These are phyloP conservation scores for Diarsia rubi DNA, from an alignment of 2,888 invertebrate genomes.

Conservation along the genomic window DNA sequence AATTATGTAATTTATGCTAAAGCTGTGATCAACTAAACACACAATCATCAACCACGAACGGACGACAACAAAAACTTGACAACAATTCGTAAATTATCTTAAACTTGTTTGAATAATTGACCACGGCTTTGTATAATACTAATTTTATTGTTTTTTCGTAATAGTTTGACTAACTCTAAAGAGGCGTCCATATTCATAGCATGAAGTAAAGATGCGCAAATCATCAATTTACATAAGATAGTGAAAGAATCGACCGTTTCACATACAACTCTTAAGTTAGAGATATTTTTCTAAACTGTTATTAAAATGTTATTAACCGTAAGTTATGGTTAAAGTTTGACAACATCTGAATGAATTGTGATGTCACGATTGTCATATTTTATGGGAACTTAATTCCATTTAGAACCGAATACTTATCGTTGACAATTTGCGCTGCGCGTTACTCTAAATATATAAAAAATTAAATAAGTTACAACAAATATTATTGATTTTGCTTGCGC, in stretches of 20 bases:
- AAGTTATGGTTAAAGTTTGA: slow-evolving; percentile 80
- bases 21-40: slow-evolving; percentile 87
- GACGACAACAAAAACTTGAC: slow-evolving; percentile 61
- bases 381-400: slow-evolving; percentile 90
- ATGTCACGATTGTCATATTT: slow-evolving; percentile 75
- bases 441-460: slow-evolving; percentile 69
- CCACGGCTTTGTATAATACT: slow-evolving; percentile 87
- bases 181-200: slow-evolving; percentile 89
- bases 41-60: slow-evolving; percentile 64
- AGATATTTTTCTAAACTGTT: slow-evolving; percentile 82
- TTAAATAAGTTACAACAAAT: slow-evolving; percentile 67
- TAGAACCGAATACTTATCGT: slow-evolving; percentile 79
- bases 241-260: slow-evolving; percentile 82
- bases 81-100: slow-evolving; percentile 65
- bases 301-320: slow-evolving; percentile 79
- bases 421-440: slow-evolving; percentile 75
- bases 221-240: slow-evolving; percentile 87
- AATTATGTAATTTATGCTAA: slow-evolving; percentile 88
- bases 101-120: slow-evolving; percentile 82
- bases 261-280: slow-evolving; percentile 83
- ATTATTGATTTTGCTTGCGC: slow-evolving; percentile 71
- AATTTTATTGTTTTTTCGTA: slow-evolving; percentile 88
- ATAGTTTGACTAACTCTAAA: slow-evolving; percentile 89
- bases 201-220: slow-evolving; percentile 88
- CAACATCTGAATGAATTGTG: slow-evolving; percentile 82